A percentile compares a stretch with the other conserved stretches of the same genome.
Conservation (phyloP, 2,888 invertebrate species). For the Entomobrya proxima region DNA sequence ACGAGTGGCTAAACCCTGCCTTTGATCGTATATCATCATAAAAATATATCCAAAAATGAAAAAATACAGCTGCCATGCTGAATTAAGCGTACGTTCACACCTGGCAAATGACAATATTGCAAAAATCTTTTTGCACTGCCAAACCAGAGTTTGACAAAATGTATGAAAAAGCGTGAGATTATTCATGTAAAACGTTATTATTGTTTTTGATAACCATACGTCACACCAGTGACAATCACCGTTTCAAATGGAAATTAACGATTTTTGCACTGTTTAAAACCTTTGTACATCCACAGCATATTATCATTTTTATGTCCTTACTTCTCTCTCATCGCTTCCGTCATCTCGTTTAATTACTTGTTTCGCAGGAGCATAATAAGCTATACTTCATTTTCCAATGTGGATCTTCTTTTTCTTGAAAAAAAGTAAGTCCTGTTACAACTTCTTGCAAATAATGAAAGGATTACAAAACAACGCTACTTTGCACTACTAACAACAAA, state of each 20-base stretch:
- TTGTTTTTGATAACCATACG: not conserved
- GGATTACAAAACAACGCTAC: slow-evolving; percentile 10
- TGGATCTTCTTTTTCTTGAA: not conserved
- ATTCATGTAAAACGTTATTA: not conserved
- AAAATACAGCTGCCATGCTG: not conserved
- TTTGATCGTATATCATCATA: too few species aligned
- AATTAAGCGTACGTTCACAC: not conserved
- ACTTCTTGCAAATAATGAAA: not conserved
- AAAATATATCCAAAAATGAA: too few species aligned
- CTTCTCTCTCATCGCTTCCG: slow-evolving; percentile 17
- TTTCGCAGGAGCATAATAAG: not conserved
- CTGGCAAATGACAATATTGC: not conserved
- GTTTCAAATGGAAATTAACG: too few species aligned
- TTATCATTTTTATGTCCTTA: not conserved
- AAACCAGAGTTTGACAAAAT: too few species aligned
- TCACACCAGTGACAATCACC: not conserved
- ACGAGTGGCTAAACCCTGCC: too few species aligned
- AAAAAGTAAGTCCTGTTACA: not conserved
- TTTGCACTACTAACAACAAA: slow-evolving; percentile 5
- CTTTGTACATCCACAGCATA: not conserved
- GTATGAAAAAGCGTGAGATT: not conserved
- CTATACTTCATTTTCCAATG: not conserved
- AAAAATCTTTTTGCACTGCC: not conserved
- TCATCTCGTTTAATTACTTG: slow-evolving; percentile 25
- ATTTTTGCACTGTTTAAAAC: not conserved